Percentiles rank a stretch among this genome's conserved stretches.
phyloP scores from a whole-genome alignment of 2,113 vertebrate genomes.

The Clupea harengus region DNA sequence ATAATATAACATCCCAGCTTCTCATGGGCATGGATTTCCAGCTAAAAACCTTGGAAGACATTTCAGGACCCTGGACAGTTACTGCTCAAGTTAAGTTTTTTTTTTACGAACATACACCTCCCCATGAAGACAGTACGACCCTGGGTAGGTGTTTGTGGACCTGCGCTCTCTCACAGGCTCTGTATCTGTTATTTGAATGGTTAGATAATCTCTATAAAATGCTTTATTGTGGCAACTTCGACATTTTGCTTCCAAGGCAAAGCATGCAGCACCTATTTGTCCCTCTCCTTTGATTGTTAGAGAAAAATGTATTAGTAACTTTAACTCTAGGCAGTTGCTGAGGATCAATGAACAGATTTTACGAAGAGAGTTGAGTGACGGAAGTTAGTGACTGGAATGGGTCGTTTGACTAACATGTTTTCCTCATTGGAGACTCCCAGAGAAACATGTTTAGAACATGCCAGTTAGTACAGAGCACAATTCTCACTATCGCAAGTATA shows the following conservation, averaged over 20 bases:
- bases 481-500: neutral
- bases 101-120: neutral
- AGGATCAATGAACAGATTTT: neutral
- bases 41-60: neutral
- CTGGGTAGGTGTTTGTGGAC: neutral
- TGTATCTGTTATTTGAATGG: neutral
- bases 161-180: neutral
- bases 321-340: neutral
- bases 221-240: neutral
- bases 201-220: neutral
- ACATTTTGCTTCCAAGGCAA: neutral
- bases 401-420: neutral
- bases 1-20: neutral
- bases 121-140: neutral
- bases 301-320: neutral
- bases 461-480: neutral
- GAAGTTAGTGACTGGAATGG: neutral
- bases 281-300: neutral
- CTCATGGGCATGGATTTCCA: neutral
- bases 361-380: neutral
- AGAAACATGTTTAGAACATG: neutral
- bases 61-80: slow-evolving; percentile 6
- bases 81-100: neutral
- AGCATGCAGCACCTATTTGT: neutral
- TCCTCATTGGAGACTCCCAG: neutral